Percentiles rank a stretch among this genome's conserved stretches.
These are phyloP conservation scores for Apodemia hepburni DNA, from an alignment of 2,888 invertebrate genomes.

Conservation along the genomic window DNA sequence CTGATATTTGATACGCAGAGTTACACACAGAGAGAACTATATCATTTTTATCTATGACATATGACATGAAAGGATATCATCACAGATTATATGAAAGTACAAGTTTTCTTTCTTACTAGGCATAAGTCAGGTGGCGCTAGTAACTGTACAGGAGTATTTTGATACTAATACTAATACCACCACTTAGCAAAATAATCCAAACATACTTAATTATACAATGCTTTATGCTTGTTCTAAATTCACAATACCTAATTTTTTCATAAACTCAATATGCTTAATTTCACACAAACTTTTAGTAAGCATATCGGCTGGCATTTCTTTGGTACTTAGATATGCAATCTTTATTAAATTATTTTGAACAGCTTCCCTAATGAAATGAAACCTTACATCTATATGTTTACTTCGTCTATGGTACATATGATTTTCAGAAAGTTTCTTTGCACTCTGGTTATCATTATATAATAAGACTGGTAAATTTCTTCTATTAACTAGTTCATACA, in stretches of 20 bases:
- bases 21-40: no score
- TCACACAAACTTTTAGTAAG: constrained; percentile 20
- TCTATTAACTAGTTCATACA: no score
- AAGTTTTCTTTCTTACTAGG: no score
- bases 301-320: constrained; percentile 21
- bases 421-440: no score
- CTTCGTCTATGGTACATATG: no score
- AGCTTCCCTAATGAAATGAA: constrained; percentile 20
- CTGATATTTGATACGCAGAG: no score
- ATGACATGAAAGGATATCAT: no score
- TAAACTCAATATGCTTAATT: constrained; percentile 17
- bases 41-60: no score
- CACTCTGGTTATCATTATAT: no score
- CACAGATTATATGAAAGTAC: no score
- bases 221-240: background rate
- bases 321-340: constrained; percentile 19
- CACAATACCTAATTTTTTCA: constrained; percentile 15
- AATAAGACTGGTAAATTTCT: no score
- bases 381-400: constrained; percentile 20
- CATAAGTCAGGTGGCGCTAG: background rate
- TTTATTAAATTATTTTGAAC: constrained; percentile 20
- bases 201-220: constrained; percentile 5
- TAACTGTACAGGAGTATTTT: background rate
- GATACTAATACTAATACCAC: background rate
- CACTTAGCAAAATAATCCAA: constrained; percentile 3